These are phyloP conservation scores for Leucoptera coffeella DNA, from an alignment of 2,888 invertebrate species.

Conservation along the genomic window DNA sequence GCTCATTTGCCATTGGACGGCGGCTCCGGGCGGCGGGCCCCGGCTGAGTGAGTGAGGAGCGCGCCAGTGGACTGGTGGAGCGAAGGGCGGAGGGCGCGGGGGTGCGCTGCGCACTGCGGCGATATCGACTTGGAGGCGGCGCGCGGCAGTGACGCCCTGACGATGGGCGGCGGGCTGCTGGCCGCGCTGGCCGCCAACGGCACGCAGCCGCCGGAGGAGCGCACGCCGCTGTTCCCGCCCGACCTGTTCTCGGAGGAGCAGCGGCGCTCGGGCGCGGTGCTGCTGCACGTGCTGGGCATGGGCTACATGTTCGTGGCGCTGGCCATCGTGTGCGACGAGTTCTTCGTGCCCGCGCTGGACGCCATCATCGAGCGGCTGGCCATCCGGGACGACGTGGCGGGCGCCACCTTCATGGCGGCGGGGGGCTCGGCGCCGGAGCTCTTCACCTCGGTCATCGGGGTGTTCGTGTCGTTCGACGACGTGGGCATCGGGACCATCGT, in stretches of 20 bases:
- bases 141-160: conserved; percentile 22
- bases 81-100: conserved; percentile 11
- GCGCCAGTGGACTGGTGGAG: conserved; percentile 10
- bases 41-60: conserved; percentile 22
- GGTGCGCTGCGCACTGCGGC: conserved; percentile 6
- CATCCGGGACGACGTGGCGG: conserved; percentile 95
- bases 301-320: conserved; percentile 99
- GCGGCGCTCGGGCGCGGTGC: conserved; percentile 80
- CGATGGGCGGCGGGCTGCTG: conserved; percentile 53
- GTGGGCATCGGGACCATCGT: conserved; percentile 98
- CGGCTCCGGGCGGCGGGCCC: conserved; percentile 12
- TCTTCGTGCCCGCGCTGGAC: conserved; percentile 96
- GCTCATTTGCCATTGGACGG: conserved; percentile 2
- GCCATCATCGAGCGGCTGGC: conserved; percentile 94
- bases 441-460: conserved; percentile 95
- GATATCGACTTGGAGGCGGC: conserved; percentile 33
- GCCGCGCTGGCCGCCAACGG: conserved; percentile 36
- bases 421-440: conserved; percentile 97
- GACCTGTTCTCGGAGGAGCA: conserved; percentile 86
- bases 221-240: conserved; percentile 69
- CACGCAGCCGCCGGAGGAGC: conserved; percentile 23
- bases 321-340: conserved; percentile 98
- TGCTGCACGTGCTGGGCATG: conserved; percentile 90
- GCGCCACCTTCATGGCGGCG: conserved; percentile 99
- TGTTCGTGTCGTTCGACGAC: conserved; percentile 96